These are phyloP conservation scores for Spodoptera picta DNA, from an alignment of 2,888 invertebrate genomes.

Conservation along the genomic window DNA sequence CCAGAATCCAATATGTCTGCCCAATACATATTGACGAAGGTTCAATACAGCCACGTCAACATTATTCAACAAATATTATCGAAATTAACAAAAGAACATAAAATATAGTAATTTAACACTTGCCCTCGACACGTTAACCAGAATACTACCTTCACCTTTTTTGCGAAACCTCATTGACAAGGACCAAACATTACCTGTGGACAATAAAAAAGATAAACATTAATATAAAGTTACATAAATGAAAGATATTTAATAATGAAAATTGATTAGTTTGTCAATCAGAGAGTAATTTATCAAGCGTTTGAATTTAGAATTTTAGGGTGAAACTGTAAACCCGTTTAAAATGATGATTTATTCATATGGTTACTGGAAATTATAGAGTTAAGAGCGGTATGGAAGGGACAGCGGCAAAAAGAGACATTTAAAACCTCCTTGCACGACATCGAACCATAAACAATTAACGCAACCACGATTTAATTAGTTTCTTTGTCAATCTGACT, in stretches of 20 bases:
- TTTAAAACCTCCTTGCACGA: neutral
- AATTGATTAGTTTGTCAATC: slow-evolving; percentile 57
- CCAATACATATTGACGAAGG: slow-evolving; percentile 5
- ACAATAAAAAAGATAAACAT: slow-evolving; percentile 56
- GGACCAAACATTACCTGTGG: slow-evolving; percentile 62
- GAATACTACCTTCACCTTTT: slow-evolving; percentile 46
- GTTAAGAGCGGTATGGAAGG: slow-evolving; percentile 4
- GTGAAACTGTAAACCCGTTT: slow-evolving; percentile 11
- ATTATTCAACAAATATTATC: slow-evolving; percentile 3
- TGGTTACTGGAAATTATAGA: slow-evolving; percentile 20
- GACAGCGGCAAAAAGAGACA: slow-evolving; percentile 22
- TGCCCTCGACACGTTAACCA: slow-evolving; percentile 44
- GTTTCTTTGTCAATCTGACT: neutral
- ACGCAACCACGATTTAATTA: slow-evolving; percentile 6
- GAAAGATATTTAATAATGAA: slow-evolving; percentile 21
- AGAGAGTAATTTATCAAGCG: slow-evolving; percentile 43
- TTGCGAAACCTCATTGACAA: slow-evolving; percentile 22
- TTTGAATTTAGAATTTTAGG: slow-evolving; percentile 28
- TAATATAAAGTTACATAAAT: slow-evolving; percentile 14
- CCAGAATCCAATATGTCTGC: too few relatives aligned
- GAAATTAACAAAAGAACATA: slow-evolving; percentile 27
- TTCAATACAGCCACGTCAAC: slow-evolving; percentile 12
- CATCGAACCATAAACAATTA: slow-evolving; percentile 1
- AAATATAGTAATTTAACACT: slow-evolving; percentile 40
- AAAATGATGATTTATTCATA: slow-evolving; percentile 28